Evolutionary conservation across 1,140 invertebrate genomes (phyloP).

Genomic region (Heliconius eleuchia): DNA sequence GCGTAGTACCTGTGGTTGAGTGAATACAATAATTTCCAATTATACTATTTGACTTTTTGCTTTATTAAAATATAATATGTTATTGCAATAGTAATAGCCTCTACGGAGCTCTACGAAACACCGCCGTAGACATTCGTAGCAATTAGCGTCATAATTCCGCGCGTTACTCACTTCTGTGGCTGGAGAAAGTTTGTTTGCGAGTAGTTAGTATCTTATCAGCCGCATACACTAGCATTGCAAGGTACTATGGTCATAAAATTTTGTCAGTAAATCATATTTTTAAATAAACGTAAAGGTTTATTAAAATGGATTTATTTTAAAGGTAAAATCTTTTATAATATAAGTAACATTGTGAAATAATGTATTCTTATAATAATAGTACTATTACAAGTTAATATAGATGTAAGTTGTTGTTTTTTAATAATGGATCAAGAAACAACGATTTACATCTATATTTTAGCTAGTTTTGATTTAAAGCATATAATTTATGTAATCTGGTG

Average conservation of each 20-base stretch:
- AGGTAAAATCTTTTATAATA: too few relatives aligned
- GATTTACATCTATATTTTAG: too few relatives aligned
- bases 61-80: conserved; percentile 4
- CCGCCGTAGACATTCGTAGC: conserved; percentile 52
- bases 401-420: too few relatives aligned
- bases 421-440: too few relatives aligned
- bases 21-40: conserved; percentile 3
- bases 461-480: too few relatives aligned
- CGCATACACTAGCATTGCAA: background rate
- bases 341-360: too few relatives aligned
- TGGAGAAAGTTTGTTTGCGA: conserved; percentile 24
- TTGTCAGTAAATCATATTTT: background rate
- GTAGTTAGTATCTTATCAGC: conserved; percentile 25
- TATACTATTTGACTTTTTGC: background rate
- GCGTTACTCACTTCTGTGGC: conserved; percentile 44
- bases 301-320: too few relatives aligned
- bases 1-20: background rate
- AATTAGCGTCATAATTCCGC: conserved; percentile 55
- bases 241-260: conserved; percentile 8
- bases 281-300: background rate
- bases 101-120: conserved; percentile 49
- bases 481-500: background rate
- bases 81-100: conserved; percentile 36
- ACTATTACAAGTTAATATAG: too few relatives aligned
- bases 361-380: too few relatives aligned